Base-by-base conservation (phyloP, 2,888 invertebrate species). In the Microplitis manilae region DNA sequence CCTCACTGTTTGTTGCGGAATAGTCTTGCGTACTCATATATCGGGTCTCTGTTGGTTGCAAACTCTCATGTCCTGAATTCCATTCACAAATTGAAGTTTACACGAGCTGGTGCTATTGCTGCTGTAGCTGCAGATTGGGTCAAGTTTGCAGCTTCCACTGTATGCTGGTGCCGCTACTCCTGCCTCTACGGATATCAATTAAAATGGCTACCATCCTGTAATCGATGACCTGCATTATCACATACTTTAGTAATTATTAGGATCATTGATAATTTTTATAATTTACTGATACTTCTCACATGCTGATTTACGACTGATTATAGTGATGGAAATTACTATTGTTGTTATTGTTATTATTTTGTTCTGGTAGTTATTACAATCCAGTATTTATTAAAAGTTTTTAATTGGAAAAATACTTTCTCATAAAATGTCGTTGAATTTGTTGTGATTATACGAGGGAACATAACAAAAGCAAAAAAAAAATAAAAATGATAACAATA, bases 21-120 rank as follows among this genome's bases (percentile, higher is more conserved):
- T 8, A 13, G 8, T 8, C 50, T 50, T 50, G 50, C 50, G 13
- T 13, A 13, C 50, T 50, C 30, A 30, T 30, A 20, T 20, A 30
- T 30, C 30, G 50, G 9, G 50, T 8, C 13, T 50, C 4, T 50
- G 5, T 13, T 50, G 8, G 50, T 50, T 50, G 50, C 9, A 13
- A 50, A 15, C 13, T 30, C 59, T 30, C 70, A 20, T 60, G 60
- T 70, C 70, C 70, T 59, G 13, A 59, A 70, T 70, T 70, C 60
- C 60, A 59, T 60, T 59, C 9, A 70, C 60, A 59, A 60, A 60
- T 70, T 30, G 30, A 70, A 70, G 70, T 40, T 50, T 50, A 50
- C 50, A 69, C 7, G 15, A 20, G 68, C 17, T 68, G 68, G 17
- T 41, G 13, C 15, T 59, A 60, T 38, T n/a, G 30, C 17, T 59